Conservation (phyloP, 2,888 invertebrate species). For the Apamea crenata region DNA sequence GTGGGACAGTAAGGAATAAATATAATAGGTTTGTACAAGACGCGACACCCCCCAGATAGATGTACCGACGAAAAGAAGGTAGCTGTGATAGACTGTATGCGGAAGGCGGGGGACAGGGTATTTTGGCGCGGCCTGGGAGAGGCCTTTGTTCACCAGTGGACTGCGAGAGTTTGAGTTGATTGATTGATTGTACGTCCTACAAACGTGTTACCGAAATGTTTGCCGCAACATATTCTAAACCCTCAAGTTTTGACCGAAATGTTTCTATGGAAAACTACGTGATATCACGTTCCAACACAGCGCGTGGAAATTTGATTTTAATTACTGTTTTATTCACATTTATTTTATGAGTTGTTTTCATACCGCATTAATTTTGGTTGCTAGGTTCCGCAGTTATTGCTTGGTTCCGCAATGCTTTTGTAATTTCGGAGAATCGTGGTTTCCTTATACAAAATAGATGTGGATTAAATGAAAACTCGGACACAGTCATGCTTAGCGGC, state of each 20-base stretch:
- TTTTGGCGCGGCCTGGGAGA: no score
- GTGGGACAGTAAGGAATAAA: no score
- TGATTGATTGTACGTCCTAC: no score
- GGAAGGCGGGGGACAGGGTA: no score
- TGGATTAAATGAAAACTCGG: no score
- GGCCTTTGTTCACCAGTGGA: no score
- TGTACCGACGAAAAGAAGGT: no score
- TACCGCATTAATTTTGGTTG: not conserved
- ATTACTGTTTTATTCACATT: not conserved
- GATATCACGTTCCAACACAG: not conserved
- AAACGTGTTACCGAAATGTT: constrained; percentile 3
- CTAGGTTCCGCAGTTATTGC: not conserved
- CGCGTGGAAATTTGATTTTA: not conserved
- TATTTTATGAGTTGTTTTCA: not conserved
- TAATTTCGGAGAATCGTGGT: not conserved
- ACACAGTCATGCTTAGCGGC: no score
- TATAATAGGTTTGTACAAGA: no score
- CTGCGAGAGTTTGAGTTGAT: no score
- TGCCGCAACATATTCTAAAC: not conserved
- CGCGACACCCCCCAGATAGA: no score
- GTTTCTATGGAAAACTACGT: not conserved
- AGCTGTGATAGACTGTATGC: no score
- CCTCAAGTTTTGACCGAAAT: not conserved
- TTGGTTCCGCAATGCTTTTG: not conserved
- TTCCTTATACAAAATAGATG: not conserved